Conservation (phyloP, 1,140 invertebrate genomes). For the Calliphora vicina region DNA sequence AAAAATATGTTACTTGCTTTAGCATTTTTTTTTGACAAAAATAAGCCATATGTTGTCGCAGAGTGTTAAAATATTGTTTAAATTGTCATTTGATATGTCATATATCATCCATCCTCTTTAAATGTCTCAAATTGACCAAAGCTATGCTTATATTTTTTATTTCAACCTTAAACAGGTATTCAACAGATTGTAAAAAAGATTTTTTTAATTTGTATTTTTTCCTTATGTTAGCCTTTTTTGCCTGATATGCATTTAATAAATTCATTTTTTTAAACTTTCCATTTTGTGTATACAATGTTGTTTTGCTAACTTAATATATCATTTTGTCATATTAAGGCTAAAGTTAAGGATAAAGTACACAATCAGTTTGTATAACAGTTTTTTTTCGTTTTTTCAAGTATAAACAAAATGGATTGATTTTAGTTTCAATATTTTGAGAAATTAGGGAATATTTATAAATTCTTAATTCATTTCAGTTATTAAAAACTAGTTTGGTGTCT, state of each 20-base stretch:
- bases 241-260: background rate
- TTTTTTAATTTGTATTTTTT: background rate
- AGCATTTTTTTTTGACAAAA: background rate
- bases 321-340: background rate
- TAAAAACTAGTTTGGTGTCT: too few species aligned
- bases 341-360: background rate
- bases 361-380: too few species aligned
- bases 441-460: too few species aligned
- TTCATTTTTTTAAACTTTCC: background rate
- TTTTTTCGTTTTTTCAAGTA: too few species aligned
- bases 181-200: background rate
- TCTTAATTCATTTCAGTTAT: too few species aligned
- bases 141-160: background rate
- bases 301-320: background rate
- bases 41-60: background rate
- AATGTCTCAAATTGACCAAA: background rate
- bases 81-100: constrained; percentile 6
- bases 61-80: constrained; percentile 13
- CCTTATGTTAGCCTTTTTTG: background rate
- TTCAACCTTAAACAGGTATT: background rate
- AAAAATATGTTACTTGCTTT: background rate
- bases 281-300: background rate
- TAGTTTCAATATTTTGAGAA: too few species aligned
- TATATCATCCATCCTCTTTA: background rate
- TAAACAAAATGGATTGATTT: too few species aligned